A percentile compares a stretch with the other conserved stretches of the same genome.
Evolutionary conservation across 2,113 vertebrate genomes (phyloP).

Genomic region (Bubo blakistoni): DNA sequence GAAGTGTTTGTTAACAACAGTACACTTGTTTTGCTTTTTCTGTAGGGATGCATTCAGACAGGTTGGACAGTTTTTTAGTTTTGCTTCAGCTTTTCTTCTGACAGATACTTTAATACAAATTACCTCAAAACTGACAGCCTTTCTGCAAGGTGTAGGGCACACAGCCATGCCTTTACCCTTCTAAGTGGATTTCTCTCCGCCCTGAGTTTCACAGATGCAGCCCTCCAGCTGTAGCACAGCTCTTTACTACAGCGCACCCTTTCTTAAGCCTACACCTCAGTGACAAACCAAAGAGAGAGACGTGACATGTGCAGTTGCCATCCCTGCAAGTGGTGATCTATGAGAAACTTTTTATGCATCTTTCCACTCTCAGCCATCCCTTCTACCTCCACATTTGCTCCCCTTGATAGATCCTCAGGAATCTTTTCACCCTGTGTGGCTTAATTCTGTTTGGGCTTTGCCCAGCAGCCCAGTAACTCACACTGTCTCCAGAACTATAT

Average conservation of each 20-base stretch:
- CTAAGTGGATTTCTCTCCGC: not conserved
- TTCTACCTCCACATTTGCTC: not conserved
- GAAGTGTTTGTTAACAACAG: not conserved
- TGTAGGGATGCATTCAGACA: not conserved
- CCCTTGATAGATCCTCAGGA: not conserved
- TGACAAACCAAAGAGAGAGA: not conserved
- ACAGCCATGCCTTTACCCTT: not conserved
- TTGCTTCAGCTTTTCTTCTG: constrained; percentile 38
- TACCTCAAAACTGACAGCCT: constrained; percentile 3
- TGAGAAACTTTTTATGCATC: not conserved
- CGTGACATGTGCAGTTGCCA: not conserved
- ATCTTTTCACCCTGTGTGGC: not conserved
- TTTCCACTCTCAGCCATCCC: not conserved
- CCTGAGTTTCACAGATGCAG: not conserved
- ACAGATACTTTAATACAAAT: not conserved
- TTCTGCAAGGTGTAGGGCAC: not conserved
- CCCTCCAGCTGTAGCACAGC: not conserved
- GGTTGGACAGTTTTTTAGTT: constrained; percentile 11
- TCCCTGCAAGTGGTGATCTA: not conserved
- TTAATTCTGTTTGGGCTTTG: not conserved
- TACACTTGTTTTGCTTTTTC: not conserved
- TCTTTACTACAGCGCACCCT: not conserved
- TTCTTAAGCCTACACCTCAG: not conserved
- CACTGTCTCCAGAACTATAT: not conserved
- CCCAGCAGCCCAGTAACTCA: not conserved